A percentile compares a stretch with the other conserved stretches of the same genome.
Conservation (phyloP, 2,888 invertebrate species). For the Andrena camellia region DNA sequence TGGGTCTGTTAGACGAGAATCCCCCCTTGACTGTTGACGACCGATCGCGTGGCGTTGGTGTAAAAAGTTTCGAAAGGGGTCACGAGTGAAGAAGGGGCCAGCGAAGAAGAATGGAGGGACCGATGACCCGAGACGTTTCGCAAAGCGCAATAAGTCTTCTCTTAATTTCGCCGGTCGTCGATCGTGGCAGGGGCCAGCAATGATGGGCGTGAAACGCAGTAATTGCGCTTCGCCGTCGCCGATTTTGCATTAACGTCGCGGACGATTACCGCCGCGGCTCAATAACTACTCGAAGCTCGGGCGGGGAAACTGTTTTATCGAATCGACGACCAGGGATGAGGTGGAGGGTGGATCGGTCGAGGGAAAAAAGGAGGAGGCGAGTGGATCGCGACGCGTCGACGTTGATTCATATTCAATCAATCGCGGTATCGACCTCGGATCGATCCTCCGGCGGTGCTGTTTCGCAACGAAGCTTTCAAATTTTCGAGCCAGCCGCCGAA, state of each 20-base stretch:
- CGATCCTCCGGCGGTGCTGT: constrained; percentile 4
- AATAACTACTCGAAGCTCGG: constrained; percentile 44
- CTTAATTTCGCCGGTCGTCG: constrained; percentile 59
- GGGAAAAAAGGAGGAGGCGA: constrained; percentile 3
- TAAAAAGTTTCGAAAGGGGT: constrained; percentile 46
- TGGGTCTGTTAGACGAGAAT: too few species aligned
- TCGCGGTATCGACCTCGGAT: constrained; percentile 26
- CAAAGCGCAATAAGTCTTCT: constrained; percentile 65
- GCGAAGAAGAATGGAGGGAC: constrained; percentile 35
- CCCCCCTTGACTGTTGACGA: not conserved
- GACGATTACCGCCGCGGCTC: constrained; percentile 44
- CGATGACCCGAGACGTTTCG: constrained; percentile 62
- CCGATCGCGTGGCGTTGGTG: not conserved
- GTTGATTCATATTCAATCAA: constrained; percentile 68
- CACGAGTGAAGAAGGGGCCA: constrained; percentile 10
- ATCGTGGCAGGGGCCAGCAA: constrained; percentile 20
- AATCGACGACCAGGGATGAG: not conserved
- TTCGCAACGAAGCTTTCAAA: constrained; percentile 41
- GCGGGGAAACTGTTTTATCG: not conserved
- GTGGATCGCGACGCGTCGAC: constrained; percentile 39
- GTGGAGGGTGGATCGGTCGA: not conserved
- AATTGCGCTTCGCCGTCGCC: constrained; percentile 49
- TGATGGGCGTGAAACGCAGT: constrained; percentile 65
- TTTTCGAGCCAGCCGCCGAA: constrained; percentile 9
- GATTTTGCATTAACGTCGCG: constrained; percentile 56